A percentile compares a stretch with the other conserved stretches of the same genome.
phyloP scores from a whole-genome alignment of 2,888 invertebrate genomes.

The Tipula lateralis region DNA sequence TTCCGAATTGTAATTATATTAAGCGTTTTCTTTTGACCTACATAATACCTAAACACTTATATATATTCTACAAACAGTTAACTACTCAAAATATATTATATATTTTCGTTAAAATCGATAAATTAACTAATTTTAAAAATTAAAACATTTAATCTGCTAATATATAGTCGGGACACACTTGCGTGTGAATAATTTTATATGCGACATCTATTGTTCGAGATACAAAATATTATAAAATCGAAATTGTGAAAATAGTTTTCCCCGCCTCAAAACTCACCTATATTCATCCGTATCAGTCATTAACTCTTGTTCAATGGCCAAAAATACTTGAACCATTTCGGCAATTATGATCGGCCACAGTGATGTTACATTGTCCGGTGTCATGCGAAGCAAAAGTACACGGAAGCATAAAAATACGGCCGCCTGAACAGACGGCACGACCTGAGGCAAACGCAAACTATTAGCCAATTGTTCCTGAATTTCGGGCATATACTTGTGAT shows the following conservation, averaged over 20 bases:
- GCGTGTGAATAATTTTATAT: neutral
- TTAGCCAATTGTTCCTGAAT: slow-evolving; percentile 86
- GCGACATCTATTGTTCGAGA: neutral
- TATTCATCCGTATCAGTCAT: slow-evolving; percentile 70
- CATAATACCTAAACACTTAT: neutral
- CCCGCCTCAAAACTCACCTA: slow-evolving; percentile 54
- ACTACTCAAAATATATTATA: neutral
- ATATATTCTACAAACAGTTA: neutral
- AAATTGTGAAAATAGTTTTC: slow-evolving; percentile 30
- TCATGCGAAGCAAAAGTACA: slow-evolving; percentile 77
- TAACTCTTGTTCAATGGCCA: slow-evolving; percentile 80
- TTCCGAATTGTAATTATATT: too few relatives aligned
- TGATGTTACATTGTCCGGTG: slow-evolving; percentile 76
- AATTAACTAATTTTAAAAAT: neutral
- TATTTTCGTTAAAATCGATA: neutral
- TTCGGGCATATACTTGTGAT: slow-evolving; percentile 81
- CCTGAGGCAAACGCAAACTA: slow-evolving; percentile 68
- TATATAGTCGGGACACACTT: neutral
- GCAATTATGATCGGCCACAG: slow-evolving; percentile 89
- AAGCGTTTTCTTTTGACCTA: too few relatives aligned
- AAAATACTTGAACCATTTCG: slow-evolving; percentile 82
- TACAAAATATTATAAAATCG: neutral
- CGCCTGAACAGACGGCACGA: slow-evolving; percentile 70
- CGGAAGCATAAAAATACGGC: slow-evolving; percentile 86
- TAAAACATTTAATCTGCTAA: neutral